phyloP scores from a whole-genome alignment of 2,113 vertebrate genomes.

The Xiphophorus couchianus region DNA sequence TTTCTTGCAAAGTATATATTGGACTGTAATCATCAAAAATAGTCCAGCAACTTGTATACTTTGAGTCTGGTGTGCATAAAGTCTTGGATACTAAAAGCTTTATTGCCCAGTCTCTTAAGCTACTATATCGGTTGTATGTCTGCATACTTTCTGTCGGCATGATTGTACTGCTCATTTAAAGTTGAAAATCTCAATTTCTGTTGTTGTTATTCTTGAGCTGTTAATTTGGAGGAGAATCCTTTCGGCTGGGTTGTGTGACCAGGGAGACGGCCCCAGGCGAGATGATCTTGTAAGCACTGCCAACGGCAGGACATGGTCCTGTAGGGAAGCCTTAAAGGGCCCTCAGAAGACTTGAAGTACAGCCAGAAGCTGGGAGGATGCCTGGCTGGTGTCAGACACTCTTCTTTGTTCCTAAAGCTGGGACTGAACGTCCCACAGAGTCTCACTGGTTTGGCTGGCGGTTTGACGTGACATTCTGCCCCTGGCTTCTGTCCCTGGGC shows the following conservation, averaged over 20 bases:
- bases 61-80: background rate
- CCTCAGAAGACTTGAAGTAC: conserved; percentile 67
- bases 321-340: conserved; percentile 54
- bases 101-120: background rate
- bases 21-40: no score
- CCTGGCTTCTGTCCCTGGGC: conserved; percentile 63
- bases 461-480: conserved; percentile 79
- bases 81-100: background rate
- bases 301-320: conserved; percentile 49
- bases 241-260: conserved; percentile 32
- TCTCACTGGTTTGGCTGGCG: conserved; percentile 67
- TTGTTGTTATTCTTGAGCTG: conserved; percentile 16
- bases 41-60: background rate
- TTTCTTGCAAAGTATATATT: no score
- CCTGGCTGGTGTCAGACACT: conserved; percentile 68
- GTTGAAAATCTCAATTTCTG: conserved; percentile 8
- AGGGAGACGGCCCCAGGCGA: conserved; percentile 29
- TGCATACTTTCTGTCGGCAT: background rate
- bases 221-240: conserved; percentile 1
- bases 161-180: background rate
- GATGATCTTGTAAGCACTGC: conserved; percentile 33
- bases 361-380: conserved; percentile 62
- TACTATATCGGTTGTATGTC: background rate
- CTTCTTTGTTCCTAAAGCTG: conserved; percentile 67
- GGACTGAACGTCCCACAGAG: conserved; percentile 67